phyloP scores from a whole-genome alignment of 2,888 invertebrate species.

The Elysia crispata region DNA sequence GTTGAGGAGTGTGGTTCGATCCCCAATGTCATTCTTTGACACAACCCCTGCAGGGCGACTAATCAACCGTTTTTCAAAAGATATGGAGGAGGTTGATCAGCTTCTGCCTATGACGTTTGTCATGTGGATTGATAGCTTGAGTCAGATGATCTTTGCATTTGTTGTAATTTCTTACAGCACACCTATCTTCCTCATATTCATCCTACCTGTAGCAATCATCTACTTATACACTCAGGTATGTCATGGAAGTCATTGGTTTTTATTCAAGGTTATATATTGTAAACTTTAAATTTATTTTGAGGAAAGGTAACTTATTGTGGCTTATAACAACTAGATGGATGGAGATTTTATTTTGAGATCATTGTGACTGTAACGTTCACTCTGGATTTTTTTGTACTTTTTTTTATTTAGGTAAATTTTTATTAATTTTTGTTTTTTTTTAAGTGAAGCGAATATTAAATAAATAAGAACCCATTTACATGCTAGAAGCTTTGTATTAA shows the following conservation, averaged over 20 bases:
- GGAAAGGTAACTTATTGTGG: no score
- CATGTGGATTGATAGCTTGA: slow-evolving; percentile 54
- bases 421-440: no score
- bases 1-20: slow-evolving; percentile 70
- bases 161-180: slow-evolving; percentile 64
- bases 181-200: slow-evolving; percentile 60
- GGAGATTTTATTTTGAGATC: no score
- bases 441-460: no score
- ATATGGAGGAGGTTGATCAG: slow-evolving; percentile 71
- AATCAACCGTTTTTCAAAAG: slow-evolving; percentile 74
- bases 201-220: slow-evolving; percentile 61
- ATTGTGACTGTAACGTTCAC: no score
- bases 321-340: no score
- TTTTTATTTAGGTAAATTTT: no score
- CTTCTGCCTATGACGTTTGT: slow-evolving; percentile 62
- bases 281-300: no score
- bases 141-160: slow-evolving; percentile 57
- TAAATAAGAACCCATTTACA: no score
- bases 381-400: no score
- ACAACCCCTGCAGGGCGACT: slow-evolving; percentile 78
- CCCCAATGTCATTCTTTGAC: slow-evolving; percentile 78
- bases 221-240: slow-evolving; percentile 68
- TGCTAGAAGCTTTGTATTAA: no score
- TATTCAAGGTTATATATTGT: no score
- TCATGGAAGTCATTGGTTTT: background rate